Evolutionary conservation across 2,113 vertebrate species (phyloP).

Genomic region (Isurus oxyrinchus): DNA sequence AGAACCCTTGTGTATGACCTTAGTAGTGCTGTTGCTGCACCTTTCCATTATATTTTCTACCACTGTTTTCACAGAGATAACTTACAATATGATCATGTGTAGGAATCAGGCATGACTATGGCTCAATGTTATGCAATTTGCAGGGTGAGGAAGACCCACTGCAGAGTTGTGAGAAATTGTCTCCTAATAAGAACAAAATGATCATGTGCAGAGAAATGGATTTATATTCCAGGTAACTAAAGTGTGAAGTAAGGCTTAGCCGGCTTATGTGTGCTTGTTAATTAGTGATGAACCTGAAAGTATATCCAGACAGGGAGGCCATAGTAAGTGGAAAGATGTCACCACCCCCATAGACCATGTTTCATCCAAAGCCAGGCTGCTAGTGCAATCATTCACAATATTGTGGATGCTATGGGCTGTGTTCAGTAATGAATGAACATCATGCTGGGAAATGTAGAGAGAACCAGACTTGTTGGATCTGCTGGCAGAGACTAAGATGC

Average conservation of each 20-base stretch:
- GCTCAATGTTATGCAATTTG: background rate
- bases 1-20: background rate
- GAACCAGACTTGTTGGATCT: background rate
- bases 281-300: background rate
- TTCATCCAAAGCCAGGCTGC: background rate
- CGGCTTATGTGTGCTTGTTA: background rate
- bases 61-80: background rate
- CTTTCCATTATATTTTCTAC: background rate
- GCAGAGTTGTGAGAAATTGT: background rate
- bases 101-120: background rate
- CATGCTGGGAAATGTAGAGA: background rate
- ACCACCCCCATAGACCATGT: background rate
- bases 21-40: background rate
- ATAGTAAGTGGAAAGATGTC: background rate
- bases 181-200: background rate
- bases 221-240: background rate
- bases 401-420: background rate
- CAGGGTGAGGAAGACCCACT: background rate
- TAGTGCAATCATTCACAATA: background rate
- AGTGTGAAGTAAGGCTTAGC: background rate
- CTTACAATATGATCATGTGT: background rate
- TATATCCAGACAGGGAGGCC: background rate
- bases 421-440: background rate
- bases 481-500: background rate
- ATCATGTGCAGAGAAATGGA: background rate